Evolutionary conservation across 2,797 vertebrate genomes (phyloP).

Genomic region (Thripadectes ignobilis): DNA sequence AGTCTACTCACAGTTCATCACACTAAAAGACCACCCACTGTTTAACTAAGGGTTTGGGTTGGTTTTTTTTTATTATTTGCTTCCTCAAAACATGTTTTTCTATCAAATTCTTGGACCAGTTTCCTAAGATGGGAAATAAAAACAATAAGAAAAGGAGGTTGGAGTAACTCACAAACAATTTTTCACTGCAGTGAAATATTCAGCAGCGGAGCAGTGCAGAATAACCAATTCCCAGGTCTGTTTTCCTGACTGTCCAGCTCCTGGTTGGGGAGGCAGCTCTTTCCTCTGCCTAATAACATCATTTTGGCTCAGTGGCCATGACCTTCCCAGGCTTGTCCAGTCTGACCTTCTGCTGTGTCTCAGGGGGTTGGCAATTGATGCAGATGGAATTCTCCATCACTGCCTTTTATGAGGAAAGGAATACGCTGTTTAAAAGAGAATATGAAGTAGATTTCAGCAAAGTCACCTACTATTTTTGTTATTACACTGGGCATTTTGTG

Average conservation of each 20-base stretch:
- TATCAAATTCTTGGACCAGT: neutral
- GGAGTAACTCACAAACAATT: neutral
- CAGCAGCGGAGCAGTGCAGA: neutral
- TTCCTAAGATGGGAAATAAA: neutral
- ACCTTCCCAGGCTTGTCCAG: neutral
- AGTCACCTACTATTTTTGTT: neutral
- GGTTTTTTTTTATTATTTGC: neutral
- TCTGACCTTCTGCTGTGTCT: neutral
- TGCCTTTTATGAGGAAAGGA: neutral
- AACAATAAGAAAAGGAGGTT: neutral
- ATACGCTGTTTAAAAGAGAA: neutral
- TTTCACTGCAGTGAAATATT: neutral
- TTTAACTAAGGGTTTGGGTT: neutral
- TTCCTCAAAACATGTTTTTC: conserved; percentile 14
- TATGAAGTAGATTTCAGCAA: neutral
- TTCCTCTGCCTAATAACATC: neutral
- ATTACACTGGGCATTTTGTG: neutral
- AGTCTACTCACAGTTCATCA: neutral
- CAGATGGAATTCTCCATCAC: neutral
- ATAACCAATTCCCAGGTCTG: neutral
- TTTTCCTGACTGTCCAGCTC: neutral
- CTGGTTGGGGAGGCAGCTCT: neutral
- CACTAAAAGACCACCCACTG: neutral
- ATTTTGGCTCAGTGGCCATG: neutral
- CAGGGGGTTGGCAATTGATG: neutral